Conservation (phyloP, 2,888 invertebrate species). For the Eupithecia tripunctaria region DNA sequence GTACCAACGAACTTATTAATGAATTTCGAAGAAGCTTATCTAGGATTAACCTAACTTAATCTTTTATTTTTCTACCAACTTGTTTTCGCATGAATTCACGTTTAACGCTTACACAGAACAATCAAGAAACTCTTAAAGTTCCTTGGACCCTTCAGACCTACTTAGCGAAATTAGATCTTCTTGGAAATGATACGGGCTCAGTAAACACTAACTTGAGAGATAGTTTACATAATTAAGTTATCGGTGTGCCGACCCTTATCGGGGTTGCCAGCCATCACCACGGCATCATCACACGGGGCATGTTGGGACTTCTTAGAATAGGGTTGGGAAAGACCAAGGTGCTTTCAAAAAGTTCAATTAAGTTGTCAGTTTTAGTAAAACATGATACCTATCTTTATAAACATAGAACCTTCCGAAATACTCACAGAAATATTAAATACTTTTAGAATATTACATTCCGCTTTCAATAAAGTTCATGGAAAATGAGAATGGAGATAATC, state of each 20-base stretch:
- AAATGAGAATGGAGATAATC: neutral
- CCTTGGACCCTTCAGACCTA: neutral
- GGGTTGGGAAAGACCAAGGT: neutral
- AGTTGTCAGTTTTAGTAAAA: neutral
- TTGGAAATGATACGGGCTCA: neutral
- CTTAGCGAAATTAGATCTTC: neutral
- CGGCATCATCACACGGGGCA: neutral
- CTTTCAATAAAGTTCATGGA: neutral
- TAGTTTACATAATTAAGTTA: constrained; percentile 3
- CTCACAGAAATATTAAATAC: neutral
- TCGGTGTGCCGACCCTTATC: neutral
- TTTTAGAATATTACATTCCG: neutral
- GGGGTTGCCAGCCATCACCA: neutral
- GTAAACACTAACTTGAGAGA: constrained; percentile 8
- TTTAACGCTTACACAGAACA: neutral
- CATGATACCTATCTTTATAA: neutral
- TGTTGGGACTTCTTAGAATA: neutral
- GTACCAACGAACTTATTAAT: neutral
- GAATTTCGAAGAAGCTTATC: neutral
- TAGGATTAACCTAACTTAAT: neutral
- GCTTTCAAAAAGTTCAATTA: neutral
- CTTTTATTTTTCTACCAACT: neutral
- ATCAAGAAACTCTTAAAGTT: neutral
- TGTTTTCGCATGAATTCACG: neutral
- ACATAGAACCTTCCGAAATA: neutral